phyloP scores from a whole-genome alignment of 2,113 vertebrate species.

The Strix uralensis region DNA sequence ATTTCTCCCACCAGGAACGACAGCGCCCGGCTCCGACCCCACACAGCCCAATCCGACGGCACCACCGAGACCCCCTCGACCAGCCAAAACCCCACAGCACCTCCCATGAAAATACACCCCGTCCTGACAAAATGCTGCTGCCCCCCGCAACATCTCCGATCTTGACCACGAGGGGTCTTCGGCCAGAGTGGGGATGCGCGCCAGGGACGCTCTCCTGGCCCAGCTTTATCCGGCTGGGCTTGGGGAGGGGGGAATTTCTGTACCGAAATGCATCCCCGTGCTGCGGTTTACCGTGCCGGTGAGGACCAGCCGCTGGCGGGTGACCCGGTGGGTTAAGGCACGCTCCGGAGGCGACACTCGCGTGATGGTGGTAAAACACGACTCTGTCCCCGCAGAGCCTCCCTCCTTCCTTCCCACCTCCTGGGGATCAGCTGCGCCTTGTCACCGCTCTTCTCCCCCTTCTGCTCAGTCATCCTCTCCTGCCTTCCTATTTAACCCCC shows the following conservation, averaged over 20 bases:
- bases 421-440: conserved; percentile 3
- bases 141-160: rapidly evolving
- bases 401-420: conserved; percentile 42
- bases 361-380: conserved; percentile 42
- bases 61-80: not conserved
- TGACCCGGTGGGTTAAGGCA: conserved; percentile 5
- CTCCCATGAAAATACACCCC: not conserved
- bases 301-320: not conserved
- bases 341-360: not conserved
- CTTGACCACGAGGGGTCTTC: rapidly evolving
- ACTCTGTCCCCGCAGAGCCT: conserved; percentile 27
- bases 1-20: rapidly evolving
- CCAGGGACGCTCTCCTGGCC: not conserved
- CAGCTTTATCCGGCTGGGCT: rapidly evolving
- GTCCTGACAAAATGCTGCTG: rapidly evolving
- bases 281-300: not conserved
- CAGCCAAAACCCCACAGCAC: rapidly evolving
- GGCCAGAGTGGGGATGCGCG: rapidly evolving
- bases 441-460: not conserved
- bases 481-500: conserved; percentile 49
- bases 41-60: rapidly evolving
- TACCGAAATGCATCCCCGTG: not conserved
- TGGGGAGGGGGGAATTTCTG: not conserved
- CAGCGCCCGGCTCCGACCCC: rapidly evolving
- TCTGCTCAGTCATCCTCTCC: conserved; percentile 42